phyloP scores from a whole-genome alignment of 2,113 vertebrate species.

The Larimichthys polyactis region DNA sequence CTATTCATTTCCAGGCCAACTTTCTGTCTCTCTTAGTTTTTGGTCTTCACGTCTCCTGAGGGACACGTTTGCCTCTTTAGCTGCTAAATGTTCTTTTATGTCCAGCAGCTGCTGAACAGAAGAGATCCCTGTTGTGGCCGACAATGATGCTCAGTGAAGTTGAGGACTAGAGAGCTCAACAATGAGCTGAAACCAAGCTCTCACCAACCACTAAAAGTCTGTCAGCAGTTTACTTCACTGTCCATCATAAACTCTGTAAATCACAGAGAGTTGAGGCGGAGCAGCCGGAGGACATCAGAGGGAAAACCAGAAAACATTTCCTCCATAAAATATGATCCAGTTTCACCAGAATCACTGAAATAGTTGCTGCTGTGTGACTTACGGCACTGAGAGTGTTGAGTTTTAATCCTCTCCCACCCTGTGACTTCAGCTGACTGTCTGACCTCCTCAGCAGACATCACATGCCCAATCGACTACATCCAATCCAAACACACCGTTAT shows the following conservation, averaged over 20 bases:
- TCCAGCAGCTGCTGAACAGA: too few species aligned
- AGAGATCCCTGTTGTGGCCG: too few species aligned
- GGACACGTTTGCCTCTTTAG: background rate
- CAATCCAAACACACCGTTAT: background rate
- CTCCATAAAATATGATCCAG: too few species aligned
- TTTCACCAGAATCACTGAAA: too few species aligned
- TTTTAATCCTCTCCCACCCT: constrained; percentile 20
- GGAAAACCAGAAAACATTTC: too few species aligned
- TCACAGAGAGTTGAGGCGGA: too few species aligned
- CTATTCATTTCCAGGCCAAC: background rate
- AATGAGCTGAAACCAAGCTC: background rate
- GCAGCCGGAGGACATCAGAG: too few species aligned
- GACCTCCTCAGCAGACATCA: constrained; percentile 7
- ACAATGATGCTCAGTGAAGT: background rate
- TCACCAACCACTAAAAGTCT: too few species aligned
- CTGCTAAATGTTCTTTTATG: background rate
- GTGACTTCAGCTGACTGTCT: background rate
- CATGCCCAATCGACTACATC: background rate
- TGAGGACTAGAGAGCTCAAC: background rate
- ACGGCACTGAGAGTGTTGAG: background rate
- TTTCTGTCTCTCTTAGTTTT: background rate
- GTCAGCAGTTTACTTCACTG: too few species aligned
- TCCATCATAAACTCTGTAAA: too few species aligned
- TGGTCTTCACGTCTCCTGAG: background rate
- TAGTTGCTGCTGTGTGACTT: too few species aligned